Evolutionary conservation across 1,140 invertebrate genomes (phyloP).

Genomic region (Thaumatotibia leucotreta): DNA sequence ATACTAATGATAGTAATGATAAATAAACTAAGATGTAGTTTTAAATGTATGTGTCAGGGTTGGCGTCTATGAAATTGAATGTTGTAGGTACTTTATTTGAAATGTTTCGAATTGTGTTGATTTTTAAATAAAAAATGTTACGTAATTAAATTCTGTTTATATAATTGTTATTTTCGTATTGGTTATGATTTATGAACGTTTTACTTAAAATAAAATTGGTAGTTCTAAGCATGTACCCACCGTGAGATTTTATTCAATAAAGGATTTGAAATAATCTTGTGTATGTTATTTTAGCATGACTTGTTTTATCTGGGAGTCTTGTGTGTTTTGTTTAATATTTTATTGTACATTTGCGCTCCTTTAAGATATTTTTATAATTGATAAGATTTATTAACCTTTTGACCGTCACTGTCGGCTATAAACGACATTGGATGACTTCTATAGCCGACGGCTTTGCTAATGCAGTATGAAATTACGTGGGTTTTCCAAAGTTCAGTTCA

Average conservation of each 20-base stretch:
- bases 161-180: background rate
- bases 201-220: background rate
- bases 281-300: background rate
- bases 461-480: too few relatives aligned
- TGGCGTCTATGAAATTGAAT: background rate
- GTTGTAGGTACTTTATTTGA: background rate
- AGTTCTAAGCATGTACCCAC: constrained; percentile 1
- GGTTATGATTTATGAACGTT: background rate
- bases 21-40: background rate
- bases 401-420: too few relatives aligned
- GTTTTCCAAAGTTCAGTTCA: too few relatives aligned
- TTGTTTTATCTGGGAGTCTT: background rate
- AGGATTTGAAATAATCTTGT: background rate
- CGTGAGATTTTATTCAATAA: constrained; percentile 5
- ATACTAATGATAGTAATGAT: background rate
- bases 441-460: too few relatives aligned
- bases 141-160: background rate
- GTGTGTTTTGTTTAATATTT: background rate
- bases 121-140: background rate
- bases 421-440: too few relatives aligned
- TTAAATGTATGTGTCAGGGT: background rate
- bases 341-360: background rate
- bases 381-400: too few relatives aligned
- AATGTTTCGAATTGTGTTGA: background rate
- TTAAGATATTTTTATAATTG: background rate